Evolutionary conservation across 2,888 invertebrate species (phyloP).

Genomic region (Himalopsyche tibetana): DNA sequence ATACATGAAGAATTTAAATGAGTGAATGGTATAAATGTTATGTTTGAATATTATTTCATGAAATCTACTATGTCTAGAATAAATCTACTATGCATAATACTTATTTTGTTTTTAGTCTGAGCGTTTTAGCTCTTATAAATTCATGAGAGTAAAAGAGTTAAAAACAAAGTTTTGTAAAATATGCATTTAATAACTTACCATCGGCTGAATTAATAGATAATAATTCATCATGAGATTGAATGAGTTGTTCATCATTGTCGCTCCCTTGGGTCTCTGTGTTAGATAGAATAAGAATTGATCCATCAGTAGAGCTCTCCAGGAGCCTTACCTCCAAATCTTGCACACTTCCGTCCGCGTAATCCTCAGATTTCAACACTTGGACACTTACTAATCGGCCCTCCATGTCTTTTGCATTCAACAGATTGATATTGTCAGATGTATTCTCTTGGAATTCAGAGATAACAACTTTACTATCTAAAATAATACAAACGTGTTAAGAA

Average conservation of each 20-base stretch:
- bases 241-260: conserved; percentile 14
- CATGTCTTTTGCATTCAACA: conserved; percentile 46
- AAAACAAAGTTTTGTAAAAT: no score
- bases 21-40: no score
- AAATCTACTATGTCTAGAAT: no score
- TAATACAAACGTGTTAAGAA: neutral
- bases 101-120: no score
- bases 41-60: no score
- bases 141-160: no score
- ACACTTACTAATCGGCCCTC: conserved; percentile 61
- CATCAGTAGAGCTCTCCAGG: conserved; percentile 52
- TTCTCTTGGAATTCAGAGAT: neutral
- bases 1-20: no score
- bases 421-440: neutral
- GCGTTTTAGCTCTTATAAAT: no score
- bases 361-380: conserved; percentile 52
- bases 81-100: no score
- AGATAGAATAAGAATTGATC: conserved; percentile 52
- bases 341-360: conserved; percentile 48
- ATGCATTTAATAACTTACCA: neutral
- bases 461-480: neutral
- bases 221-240: conserved; percentile 54
- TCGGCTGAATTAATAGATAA: conserved; percentile 22
- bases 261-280: conserved; percentile 24
- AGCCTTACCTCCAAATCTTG: conserved; percentile 51